Base-by-base conservation (phyloP, 2,888 invertebrate genomes). In the Conus canariensis region DNA sequence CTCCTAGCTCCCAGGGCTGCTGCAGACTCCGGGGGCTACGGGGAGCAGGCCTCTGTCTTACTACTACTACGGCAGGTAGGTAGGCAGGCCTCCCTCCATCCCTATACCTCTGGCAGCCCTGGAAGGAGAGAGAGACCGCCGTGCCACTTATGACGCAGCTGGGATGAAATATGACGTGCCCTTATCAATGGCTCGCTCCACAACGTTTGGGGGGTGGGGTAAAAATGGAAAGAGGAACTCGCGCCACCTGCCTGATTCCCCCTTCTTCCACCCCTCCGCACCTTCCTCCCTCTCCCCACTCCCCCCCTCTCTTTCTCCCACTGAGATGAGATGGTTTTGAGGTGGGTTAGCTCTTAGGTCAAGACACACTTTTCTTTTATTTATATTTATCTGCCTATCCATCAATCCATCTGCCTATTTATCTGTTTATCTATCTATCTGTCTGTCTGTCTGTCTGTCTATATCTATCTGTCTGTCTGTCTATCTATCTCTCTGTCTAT, bases 101-200 rank as follows among this genome's bases (percentile, higher is more conserved):
- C 70, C n/a, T 70, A 74, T n/a, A 22, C n/a, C n/a, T 8, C 25
- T n/a, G n/a, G 74, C 45, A 4, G 45, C 45, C 45, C n/a, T n/a
- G 19, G n/a, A 9, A 22, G 70, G 70, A 22, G 74, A n/a, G 74
- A 7, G 5, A 74, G 74, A 74, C 74, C n/a, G 22, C n/a, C 74
- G 22, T 74, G 74, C 74, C 74, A 74, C 74, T 25, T 74, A n/a
- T 74, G 74, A 74, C n/a, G 74, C 74, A 74, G 74, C 74, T 22
- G 25, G 74, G 74, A 74, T 74, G 74, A 74, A 74, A 74, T 74
- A 74, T 74, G 74, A 74, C 74, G n/a, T 74, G 74, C 74, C 74
- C 74, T 74, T 74, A 74, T 74, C 74, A 74, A n/a, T 74, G n/a
- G 22, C n/a, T 9, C n/a, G 19, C n/a, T 74, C 8, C n/a, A n/a